Conservation (phyloP, 2,113 vertebrate genomes). For the Edolisoma coerulescens region DNA sequence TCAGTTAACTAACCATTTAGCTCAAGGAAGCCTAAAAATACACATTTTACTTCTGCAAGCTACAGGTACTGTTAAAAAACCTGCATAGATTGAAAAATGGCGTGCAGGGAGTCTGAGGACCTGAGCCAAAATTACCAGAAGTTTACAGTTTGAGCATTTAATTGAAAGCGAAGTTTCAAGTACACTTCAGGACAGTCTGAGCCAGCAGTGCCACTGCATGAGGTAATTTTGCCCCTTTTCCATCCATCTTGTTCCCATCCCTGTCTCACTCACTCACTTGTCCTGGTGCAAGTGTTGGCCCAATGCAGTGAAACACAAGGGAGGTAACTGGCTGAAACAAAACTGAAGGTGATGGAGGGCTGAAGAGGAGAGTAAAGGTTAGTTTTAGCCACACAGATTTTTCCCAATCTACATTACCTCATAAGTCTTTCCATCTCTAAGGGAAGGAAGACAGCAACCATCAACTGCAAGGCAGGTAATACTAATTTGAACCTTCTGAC, state of each 20-base stretch:
- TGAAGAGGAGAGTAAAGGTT: background rate
- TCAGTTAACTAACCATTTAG: background rate
- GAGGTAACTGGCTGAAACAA: background rate
- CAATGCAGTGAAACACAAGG: background rate
- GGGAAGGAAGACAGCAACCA: background rate
- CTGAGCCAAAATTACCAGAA: background rate
- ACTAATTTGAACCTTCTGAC: background rate
- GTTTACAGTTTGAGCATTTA: background rate
- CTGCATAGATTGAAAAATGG: rapidly evolving
- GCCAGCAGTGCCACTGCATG: background rate
- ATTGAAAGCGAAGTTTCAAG: background rate
- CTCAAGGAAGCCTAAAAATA: background rate
- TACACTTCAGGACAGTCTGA: background rate
- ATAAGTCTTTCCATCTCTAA: background rate
- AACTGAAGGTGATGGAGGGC: background rate
- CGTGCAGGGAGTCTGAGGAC: background rate
- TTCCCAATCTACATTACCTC: background rate
- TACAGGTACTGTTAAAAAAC: background rate
- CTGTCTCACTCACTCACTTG: background rate
- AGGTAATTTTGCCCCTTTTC: background rate
- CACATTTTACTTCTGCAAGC: background rate
- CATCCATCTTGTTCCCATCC: background rate
- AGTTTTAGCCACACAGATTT: background rate
- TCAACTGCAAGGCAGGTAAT: background rate
- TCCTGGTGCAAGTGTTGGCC: background rate